phyloP scores from a whole-genome alignment of 2,113 vertebrate genomes.

The Bagarius yarrelli region DNA sequence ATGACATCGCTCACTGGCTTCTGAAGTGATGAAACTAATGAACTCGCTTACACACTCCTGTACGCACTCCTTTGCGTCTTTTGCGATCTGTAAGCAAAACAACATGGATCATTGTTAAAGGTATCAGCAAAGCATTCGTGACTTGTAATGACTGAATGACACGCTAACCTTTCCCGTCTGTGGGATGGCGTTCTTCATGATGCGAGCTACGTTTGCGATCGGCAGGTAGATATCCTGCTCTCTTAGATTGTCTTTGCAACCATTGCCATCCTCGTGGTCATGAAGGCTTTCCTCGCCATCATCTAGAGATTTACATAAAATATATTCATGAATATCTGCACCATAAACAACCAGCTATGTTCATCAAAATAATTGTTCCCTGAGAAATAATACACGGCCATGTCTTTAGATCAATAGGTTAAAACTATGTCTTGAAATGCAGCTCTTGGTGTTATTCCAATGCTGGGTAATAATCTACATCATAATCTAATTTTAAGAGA shows the following conservation, averaged over 20 bases:
- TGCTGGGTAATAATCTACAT: no score
- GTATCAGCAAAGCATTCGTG: neutral
- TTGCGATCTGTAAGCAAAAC: constrained; percentile 83
- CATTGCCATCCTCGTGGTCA: constrained; percentile 90
- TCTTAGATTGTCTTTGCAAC: constrained; percentile 93
- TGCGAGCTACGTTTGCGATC: constrained; percentile 96
- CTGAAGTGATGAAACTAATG: constrained; percentile 98
- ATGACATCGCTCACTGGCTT: constrained; percentile 96
- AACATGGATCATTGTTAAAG: neutral
- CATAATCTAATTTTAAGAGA: no score
- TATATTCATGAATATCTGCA: neutral
- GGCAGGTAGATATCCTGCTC: constrained; percentile 99
- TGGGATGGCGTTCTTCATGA: constrained; percentile 98
- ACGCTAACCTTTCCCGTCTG: constrained; percentile 89
- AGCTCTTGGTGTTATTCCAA: neutral
- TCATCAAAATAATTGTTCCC: neutral
- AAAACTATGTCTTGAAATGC: neutral
- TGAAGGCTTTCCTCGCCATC: constrained; percentile 90
- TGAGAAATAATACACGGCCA: neutral
- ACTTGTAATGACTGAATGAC: neutral
- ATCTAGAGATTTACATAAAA: constrained; percentile 56
- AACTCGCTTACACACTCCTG: constrained; percentile 99
- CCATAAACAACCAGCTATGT: neutral
- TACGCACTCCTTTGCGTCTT: constrained; percentile 97
- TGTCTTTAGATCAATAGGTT: neutral